Evolutionary conservation across 1,140 invertebrate species (phyloP).

Genomic region (Calycopis cecrops): DNA sequence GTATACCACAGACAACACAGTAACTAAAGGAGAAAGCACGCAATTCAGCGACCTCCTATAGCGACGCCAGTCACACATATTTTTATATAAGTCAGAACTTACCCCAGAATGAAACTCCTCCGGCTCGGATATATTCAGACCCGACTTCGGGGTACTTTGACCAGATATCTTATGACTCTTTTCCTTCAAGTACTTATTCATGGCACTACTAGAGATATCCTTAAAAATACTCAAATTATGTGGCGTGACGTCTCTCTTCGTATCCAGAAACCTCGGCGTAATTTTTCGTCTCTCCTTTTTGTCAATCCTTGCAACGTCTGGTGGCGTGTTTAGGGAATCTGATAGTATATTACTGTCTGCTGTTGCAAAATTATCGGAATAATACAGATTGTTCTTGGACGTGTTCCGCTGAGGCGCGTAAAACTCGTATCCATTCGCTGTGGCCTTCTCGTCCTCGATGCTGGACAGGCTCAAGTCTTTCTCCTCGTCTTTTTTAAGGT

Average conservation of each 20-base stretch:
- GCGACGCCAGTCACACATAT: background rate
- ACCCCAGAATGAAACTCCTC: constrained; percentile 47
- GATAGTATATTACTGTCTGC: constrained; percentile 46
- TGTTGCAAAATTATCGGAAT: constrained; percentile 48
- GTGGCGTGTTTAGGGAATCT: constrained; percentile 38
- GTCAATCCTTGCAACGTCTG: constrained; percentile 40
- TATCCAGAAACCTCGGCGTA: constrained; percentile 32
- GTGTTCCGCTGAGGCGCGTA: constrained; percentile 54
- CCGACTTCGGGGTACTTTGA: constrained; percentile 44
- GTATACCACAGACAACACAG: too few species aligned
- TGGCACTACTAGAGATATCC: constrained; percentile 33
- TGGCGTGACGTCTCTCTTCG: constrained; percentile 23
- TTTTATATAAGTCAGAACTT: constrained; percentile 20
- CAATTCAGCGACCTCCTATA: too few species aligned
- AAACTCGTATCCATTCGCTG: constrained; percentile 44
- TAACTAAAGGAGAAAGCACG: too few species aligned
- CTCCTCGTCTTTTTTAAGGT: constrained; percentile 42
- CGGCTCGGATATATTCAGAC: constrained; percentile 24
- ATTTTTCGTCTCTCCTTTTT: constrained; percentile 38
- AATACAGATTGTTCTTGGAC: constrained; percentile 61
- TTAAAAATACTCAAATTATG: constrained; percentile 19
- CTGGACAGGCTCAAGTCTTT: constrained; percentile 57
- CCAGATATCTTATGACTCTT: constrained; percentile 25
- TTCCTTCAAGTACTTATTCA: constrained; percentile 33
- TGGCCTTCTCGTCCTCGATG: constrained; percentile 49